A percentile compares a stretch with the other conserved stretches of the same genome.
These are phyloP conservation scores for Seladonia tumulorum DNA, from an alignment of 2,888 invertebrate genomes.

Conservation along the genomic window DNA sequence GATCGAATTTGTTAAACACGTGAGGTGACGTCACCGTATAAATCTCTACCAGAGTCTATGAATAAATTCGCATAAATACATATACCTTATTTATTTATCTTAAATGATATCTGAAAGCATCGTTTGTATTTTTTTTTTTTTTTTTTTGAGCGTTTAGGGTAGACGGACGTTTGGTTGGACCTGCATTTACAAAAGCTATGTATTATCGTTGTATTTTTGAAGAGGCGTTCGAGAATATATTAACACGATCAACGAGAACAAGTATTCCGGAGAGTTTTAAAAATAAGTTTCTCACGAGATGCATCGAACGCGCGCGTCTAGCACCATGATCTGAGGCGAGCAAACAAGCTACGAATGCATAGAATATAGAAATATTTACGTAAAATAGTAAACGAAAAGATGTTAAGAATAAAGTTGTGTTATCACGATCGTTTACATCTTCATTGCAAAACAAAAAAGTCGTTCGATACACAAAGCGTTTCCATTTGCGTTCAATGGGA, in stretches of 20 bases:
- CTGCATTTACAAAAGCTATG: constrained; percentile 29
- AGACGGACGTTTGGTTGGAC: neutral
- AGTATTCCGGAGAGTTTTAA: constrained; percentile 20
- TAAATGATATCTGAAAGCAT: constrained; percentile 24
- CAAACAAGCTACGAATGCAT: neutral
- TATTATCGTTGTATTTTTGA: constrained; percentile 7
- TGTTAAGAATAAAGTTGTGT: constrained; percentile 11
- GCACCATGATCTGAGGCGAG: constrained; percentile 2
- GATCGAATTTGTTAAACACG: constrained; percentile 32
- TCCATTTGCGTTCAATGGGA: constrained; percentile 13
- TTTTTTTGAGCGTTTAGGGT: constrained; percentile 9
- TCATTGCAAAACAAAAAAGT: neutral
- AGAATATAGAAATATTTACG: neutral
- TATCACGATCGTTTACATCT: constrained; percentile 13
- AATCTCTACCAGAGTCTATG: constrained; percentile 27
- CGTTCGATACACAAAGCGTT: constrained; percentile 3
- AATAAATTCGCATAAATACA: constrained; percentile 28
- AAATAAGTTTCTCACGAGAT: constrained; percentile 18
- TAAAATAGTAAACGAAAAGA: constrained; percentile 12
- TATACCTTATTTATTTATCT: constrained; percentile 49
- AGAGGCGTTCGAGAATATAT: neutral
- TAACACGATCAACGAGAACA: constrained; percentile 4
- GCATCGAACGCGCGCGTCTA: neutral
- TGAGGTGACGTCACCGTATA: constrained; percentile 33
- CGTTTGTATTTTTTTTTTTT: constrained; percentile 4